Conservation (phyloP, 2,797 vertebrate genomes). For the Pangasius larnaudii region DNA sequence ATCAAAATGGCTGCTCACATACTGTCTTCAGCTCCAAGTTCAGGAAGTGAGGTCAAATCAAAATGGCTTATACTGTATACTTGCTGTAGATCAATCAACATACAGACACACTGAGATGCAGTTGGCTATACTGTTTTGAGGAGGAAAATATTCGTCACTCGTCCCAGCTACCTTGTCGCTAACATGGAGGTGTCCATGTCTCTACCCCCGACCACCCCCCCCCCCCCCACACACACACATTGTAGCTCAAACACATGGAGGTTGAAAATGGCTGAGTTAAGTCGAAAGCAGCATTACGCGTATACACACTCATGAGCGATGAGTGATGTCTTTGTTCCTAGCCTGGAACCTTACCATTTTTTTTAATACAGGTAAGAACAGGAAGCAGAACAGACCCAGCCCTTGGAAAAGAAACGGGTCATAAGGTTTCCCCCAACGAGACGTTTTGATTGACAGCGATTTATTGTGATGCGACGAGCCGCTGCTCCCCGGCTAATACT, state of each 20-base stretch:
- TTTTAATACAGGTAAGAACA: background rate
- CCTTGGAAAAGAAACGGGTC: slow-evolving; percentile 30
- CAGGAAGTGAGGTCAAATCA: background rate
- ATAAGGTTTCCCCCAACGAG: slow-evolving; percentile 43
- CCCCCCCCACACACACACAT: too few relatives aligned
- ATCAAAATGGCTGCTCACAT: background rate
- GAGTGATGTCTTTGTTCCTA: background rate
- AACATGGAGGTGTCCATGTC: background rate
- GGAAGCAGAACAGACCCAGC: slow-evolving; percentile 21
- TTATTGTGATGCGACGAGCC: slow-evolving; percentile 53
- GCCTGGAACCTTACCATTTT: background rate
- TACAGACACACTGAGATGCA: background rate
- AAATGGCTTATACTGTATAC: background rate
- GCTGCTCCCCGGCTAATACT: slow-evolving; percentile 41
- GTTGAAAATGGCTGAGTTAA: background rate
- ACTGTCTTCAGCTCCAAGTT: background rate
- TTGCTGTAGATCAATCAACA: background rate
- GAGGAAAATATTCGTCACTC: background rate
- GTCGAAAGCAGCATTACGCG: background rate
- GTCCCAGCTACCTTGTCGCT: background rate
- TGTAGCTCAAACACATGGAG: background rate
- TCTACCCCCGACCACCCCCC: background rate
- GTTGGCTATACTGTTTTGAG: background rate
- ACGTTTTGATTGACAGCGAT: slow-evolving; percentile 56
- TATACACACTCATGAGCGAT: background rate